Percentiles rank a stretch among this genome's conserved stretches.
Evolutionary conservation across 2,888 invertebrate genomes (phyloP).

Genomic region (Zhuqinia jingwanae): DNA sequence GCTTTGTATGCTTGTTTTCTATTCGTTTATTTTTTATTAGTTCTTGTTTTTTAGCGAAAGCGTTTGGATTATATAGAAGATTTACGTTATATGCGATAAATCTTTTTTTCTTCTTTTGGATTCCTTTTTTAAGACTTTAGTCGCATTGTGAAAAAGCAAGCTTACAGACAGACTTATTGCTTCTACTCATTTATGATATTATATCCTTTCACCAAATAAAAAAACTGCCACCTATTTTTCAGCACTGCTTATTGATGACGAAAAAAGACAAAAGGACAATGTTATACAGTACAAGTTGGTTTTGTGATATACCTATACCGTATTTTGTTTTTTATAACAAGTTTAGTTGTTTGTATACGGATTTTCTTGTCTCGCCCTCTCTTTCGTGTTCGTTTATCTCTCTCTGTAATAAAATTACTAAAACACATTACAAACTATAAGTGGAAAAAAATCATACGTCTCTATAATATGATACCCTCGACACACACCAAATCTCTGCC

Average conservation of each 20-base stretch:
- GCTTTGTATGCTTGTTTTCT: constrained; percentile 57
- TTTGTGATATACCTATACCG: too few species aligned
- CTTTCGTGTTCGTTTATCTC: constrained; percentile 35
- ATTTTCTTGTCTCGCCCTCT: too few species aligned
- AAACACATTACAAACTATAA: constrained; percentile 29
- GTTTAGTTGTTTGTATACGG: neutral
- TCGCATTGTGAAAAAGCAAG: constrained; percentile 48
- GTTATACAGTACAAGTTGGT: constrained; percentile 22
- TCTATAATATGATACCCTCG: neutral
- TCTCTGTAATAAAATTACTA: constrained; percentile 42
- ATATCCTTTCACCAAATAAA: too few species aligned
- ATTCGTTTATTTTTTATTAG: constrained; percentile 43
- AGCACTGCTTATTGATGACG: neutral
- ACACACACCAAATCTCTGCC: neutral
- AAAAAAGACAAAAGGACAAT: constrained; percentile 1
- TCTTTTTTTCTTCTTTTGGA: constrained; percentile 68
- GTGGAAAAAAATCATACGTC: constrained; percentile 16
- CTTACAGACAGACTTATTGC: constrained; percentile 26
- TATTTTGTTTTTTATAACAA: constrained; percentile 22
- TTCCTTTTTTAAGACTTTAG: constrained; percentile 61
- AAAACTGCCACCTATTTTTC: too few species aligned
- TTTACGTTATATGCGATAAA: constrained; percentile 64
- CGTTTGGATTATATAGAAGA: constrained; percentile 65
- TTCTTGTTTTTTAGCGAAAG: neutral
- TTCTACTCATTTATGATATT: neutral